Percentiles rank a stretch among this genome's conserved stretches.
Evolutionary conservation across 2,888 invertebrate species (phyloP).

Genomic region (Conus canariensis): DNA sequence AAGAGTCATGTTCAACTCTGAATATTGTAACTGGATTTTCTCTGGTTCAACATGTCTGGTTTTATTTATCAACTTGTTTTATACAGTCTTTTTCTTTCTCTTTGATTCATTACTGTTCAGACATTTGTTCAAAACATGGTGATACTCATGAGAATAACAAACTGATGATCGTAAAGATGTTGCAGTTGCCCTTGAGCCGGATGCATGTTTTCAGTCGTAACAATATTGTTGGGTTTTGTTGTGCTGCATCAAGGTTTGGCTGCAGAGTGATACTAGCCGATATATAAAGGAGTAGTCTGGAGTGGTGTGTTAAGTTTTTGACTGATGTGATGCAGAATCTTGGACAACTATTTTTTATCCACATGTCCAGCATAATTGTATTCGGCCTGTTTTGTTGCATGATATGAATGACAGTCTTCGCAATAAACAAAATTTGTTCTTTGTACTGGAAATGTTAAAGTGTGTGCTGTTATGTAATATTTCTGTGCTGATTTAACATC

Average conservation of each 20-base stretch:
- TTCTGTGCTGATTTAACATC: neutral
- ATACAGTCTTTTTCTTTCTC: too few species aligned
- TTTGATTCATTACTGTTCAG: neutral
- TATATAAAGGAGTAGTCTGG: neutral
- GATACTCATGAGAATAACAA: neutral
- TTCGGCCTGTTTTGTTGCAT: neutral
- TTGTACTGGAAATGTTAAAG: neutral
- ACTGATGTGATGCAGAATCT: neutral
- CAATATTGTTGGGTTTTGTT: too few species aligned
- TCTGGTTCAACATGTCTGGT: too few species aligned
- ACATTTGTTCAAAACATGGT: neutral
- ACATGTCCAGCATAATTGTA: neutral
- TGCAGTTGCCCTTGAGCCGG: too few species aligned
- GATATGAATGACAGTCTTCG: neutral
- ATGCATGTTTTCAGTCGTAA: too few species aligned
- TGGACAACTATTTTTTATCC: neutral
- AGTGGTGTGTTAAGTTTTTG: neutral
- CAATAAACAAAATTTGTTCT: slow-evolving; percentile 9
- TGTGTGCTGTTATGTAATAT: neutral
- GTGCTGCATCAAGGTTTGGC: too few species aligned
- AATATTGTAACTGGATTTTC: too few species aligned
- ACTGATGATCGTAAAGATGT: neutral
- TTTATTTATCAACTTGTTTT: too few species aligned
- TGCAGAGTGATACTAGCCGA: neutral
- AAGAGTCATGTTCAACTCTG: too few species aligned